These are phyloP conservation scores for Catamblyrhynchus diadema DNA, from an alignment of 2,797 vertebrate species.

Conservation along the genomic window DNA sequence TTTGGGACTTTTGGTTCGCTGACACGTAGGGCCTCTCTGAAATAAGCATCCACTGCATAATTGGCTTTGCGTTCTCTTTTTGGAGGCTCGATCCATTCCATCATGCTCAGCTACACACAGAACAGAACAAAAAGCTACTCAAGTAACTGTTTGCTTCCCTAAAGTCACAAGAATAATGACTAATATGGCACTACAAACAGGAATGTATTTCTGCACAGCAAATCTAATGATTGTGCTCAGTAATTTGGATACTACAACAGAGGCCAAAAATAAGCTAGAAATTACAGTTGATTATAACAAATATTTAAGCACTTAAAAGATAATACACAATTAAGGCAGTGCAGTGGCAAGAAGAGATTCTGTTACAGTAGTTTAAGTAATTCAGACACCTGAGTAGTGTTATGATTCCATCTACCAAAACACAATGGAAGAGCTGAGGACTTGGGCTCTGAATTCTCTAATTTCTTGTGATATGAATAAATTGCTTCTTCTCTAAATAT, in stretches of 20 bases:
- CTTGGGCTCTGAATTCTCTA: background rate
- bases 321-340: background rate
- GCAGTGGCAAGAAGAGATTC: background rate
- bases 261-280: background rate
- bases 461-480: background rate
- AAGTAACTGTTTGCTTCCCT: background rate
- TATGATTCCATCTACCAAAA: background rate
- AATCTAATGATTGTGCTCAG: background rate
- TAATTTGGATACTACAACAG: background rate
- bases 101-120: constrained; percentile 78
- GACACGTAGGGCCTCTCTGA: constrained; percentile 86
- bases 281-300: background rate
- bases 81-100: constrained; percentile 89
- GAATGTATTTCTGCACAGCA: background rate
- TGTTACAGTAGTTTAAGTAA: background rate
- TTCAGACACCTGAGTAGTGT: background rate
- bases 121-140: constrained; percentile 1
- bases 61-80: constrained; percentile 89
- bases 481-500: background rate
- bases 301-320: background rate
- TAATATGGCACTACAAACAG: background rate
- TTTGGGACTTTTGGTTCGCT: constrained; percentile 87
- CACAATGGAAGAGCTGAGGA: background rate
- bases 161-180: background rate
- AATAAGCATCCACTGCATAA: constrained; percentile 89